Conservation (phyloP, 1,140 invertebrate genomes). For the Pseudomyrmex gracilis region DNA sequence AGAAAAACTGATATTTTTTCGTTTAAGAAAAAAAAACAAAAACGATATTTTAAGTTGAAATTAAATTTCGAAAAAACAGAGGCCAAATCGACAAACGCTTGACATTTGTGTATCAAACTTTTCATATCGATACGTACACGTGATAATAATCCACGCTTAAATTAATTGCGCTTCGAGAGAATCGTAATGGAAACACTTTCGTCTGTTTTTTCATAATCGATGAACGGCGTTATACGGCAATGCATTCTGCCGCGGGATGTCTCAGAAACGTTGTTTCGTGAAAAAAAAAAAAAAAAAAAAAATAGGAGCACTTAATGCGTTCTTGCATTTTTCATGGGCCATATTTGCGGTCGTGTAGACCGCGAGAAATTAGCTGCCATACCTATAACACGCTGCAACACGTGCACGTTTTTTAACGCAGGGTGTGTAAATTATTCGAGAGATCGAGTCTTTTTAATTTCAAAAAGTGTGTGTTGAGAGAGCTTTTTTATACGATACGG, state of each 20-base stretch:
- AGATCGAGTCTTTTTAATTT: constrained; percentile 13
- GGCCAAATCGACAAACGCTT: constrained; percentile 14
- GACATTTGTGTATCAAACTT: constrained; percentile 45
- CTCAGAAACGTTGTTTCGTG: constrained; percentile 20
- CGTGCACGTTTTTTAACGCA: constrained; percentile 10
- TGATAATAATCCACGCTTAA: constrained; percentile 56
- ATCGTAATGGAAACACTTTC: constrained; percentile 51
- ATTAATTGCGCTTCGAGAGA: constrained; percentile 69
- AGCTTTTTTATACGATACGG: constrained; percentile 8
- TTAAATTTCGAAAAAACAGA: background rate
- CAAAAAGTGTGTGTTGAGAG: background rate
- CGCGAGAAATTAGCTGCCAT: constrained; percentile 28
- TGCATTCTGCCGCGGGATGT: constrained; percentile 11
- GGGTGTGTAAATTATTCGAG: constrained; percentile 1
- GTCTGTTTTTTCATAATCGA: constrained; percentile 26
- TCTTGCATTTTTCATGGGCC: constrained; percentile 23
- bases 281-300: constrained; percentile 12
- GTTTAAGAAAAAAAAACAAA: constrained; percentile 27
- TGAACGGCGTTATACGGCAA: constrained; percentile 21
- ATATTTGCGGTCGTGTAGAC: background rate
- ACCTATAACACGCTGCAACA: constrained; percentile 16
- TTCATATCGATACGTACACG: constrained; percentile 36
- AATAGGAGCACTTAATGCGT: constrained; percentile 4
- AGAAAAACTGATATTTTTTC: background rate
- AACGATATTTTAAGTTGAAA: background rate